These are phyloP conservation scores for Pongo pygmaeus DNA, from an alignment of 2,113 vertebrate species.

Conservation along the genomic window DNA sequence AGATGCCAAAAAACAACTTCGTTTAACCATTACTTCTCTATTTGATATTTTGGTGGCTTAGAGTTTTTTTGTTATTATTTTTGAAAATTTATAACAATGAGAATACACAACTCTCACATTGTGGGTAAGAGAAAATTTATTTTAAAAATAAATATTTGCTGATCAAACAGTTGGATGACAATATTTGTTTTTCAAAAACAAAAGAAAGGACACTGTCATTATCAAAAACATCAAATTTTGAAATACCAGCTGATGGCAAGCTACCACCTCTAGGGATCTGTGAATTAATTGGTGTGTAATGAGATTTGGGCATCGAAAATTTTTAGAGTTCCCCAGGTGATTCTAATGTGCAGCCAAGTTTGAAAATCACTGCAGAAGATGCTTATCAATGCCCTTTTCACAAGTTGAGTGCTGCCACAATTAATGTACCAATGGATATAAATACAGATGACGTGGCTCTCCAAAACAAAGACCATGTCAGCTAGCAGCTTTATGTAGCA, in stretches of 20 bases:
- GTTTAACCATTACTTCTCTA: not conserved
- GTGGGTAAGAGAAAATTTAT: not conserved
- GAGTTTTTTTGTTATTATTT: not conserved
- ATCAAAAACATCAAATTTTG: not conserved
- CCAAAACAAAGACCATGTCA: not conserved
- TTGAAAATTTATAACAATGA: not conserved
- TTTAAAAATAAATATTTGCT: not conserved
- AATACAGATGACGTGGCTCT: not conserved
- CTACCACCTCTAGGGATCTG: not conserved
- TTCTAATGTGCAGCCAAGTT: not conserved
- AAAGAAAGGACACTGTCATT: not conserved
- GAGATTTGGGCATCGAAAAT: not conserved
- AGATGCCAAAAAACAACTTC: not conserved
- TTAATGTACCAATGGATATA: not conserved
- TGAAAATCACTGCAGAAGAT: not conserved
- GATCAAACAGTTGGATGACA: not conserved
- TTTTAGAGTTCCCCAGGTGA: not conserved
- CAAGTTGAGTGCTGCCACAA: not conserved
- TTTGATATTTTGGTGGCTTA: not conserved
- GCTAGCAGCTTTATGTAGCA: not conserved
- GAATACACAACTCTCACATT: not conserved
- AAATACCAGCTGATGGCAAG: not conserved
- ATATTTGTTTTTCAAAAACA: slow-evolving; percentile 21
- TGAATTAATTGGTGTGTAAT: slow-evolving; percentile 8
- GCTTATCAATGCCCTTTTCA: not conserved